Evolutionary conservation across 2,888 invertebrate genomes (phyloP).

Genomic region (Sialis fuliginosa): DNA sequence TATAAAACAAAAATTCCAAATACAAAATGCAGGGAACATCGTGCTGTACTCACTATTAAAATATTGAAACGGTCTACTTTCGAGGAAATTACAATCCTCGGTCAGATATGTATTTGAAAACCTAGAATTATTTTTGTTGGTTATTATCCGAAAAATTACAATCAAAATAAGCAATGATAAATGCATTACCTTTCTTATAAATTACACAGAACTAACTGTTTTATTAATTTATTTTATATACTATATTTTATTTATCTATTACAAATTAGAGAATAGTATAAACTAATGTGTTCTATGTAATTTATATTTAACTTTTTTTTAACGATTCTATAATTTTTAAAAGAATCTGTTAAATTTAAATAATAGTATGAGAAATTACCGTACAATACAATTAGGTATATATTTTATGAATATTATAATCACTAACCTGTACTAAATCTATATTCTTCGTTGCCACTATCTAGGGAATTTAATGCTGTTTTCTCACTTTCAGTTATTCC

Average conservation of each 20-base stretch:
- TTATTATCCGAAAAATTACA: neutral
- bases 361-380: too few relatives aligned
- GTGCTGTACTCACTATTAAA: constrained; percentile 3
- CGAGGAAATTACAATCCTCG: neutral
- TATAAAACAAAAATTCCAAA: neutral
- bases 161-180: neutral
- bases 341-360: too few relatives aligned
- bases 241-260: too few relatives aligned
- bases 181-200: too few relatives aligned
- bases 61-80: neutral
- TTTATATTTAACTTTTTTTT: too few relatives aligned
- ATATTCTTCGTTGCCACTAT: constrained; percentile 44
- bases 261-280: too few relatives aligned
- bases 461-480: constrained; percentile 39
- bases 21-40: neutral
- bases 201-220: too few relatives aligned
- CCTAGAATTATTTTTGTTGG: constrained; percentile 3
- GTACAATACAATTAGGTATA: neutral
- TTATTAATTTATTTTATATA: too few relatives aligned
- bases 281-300: too few relatives aligned
- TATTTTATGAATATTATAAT: constrained; percentile 1
- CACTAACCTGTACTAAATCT: constrained; percentile 36
- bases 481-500: constrained; percentile 52
- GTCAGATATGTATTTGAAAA: constrained; percentile 4
- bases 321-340: too few relatives aligned